Evolutionary conservation across 2,797 vertebrate genomes (phyloP).

Genomic region (Xenopus petersii): DNA sequence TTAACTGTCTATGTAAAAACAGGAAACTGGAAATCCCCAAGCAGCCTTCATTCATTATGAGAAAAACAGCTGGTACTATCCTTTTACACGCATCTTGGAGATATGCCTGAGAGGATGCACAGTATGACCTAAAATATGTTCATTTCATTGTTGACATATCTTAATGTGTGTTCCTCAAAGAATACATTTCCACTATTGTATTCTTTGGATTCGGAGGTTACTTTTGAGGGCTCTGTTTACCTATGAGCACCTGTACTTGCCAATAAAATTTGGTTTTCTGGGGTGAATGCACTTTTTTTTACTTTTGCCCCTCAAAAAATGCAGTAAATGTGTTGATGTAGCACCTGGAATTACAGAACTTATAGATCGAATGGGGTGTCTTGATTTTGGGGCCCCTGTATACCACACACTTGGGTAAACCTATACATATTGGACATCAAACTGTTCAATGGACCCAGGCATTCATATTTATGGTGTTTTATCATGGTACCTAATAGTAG

Average conservation of each 20-base stretch:
- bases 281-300: too few relatives aligned
- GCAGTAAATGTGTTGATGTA: too few relatives aligned
- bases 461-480: too few relatives aligned
- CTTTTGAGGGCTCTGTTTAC: neutral
- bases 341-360: too few relatives aligned
- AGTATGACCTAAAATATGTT: conserved; percentile 56
- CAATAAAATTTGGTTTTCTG: too few relatives aligned
- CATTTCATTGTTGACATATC: conserved; percentile 45
- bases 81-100: conserved; percentile 61
- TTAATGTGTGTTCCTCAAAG: conserved; percentile 64
- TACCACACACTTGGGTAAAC: too few relatives aligned
- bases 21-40: conserved; percentile 78
- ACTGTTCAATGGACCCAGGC: too few relatives aligned
- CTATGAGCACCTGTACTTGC: neutral
- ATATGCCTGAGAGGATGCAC: conserved; percentile 69
- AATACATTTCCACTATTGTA: conserved; percentile 61
- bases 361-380: too few relatives aligned
- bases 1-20: conserved; percentile 74
- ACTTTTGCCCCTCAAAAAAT: too few relatives aligned
- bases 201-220: conserved; percentile 51
- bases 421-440: too few relatives aligned
- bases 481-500: too few relatives aligned
- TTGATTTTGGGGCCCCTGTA: too few relatives aligned
- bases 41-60: conserved; percentile 73
- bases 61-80: conserved; percentile 74